Percentiles rank a stretch among this genome's conserved stretches.
Conservation (phyloP, 2,797 vertebrate species). For the Sebastes variabilis region DNA sequence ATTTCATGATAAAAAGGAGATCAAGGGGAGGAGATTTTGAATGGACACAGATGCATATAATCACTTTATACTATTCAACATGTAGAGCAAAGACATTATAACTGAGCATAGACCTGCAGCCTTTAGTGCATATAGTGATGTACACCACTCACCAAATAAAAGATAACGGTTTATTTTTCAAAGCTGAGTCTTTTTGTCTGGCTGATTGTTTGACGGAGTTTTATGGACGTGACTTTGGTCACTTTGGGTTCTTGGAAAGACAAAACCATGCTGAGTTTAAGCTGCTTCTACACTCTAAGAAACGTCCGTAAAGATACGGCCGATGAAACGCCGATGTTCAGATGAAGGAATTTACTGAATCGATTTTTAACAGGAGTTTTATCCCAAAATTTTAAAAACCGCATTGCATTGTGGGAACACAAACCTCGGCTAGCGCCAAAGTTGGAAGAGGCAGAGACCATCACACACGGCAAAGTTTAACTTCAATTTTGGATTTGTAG, state of each 20-base stretch:
- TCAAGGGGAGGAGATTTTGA: slow-evolving; percentile 20
- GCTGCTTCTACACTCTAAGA: too few relatives aligned
- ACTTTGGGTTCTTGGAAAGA: not conserved
- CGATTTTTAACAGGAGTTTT: too few relatives aligned
- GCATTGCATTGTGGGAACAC: too few relatives aligned
- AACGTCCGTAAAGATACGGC: too few relatives aligned
- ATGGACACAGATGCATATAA: slow-evolving; percentile 67
- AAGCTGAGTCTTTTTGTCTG: slow-evolving; percentile 81
- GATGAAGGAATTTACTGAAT: too few relatives aligned
- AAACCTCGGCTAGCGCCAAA: too few relatives aligned
- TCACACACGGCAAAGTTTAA: too few relatives aligned
- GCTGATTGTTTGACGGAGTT: slow-evolving; percentile 61
- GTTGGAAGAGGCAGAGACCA: too few relatives aligned
- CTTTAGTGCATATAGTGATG: slow-evolving; percentile 68
- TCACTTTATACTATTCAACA: slow-evolving; percentile 72
- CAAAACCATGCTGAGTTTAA: not conserved
- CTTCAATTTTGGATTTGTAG: too few relatives aligned
- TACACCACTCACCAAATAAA: slow-evolving; percentile 75
- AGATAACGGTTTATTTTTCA: slow-evolving; percentile 84
- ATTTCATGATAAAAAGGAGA: slow-evolving; percentile 10
- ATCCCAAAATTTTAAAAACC: too few relatives aligned
- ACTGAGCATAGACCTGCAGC: slow-evolving; percentile 64
- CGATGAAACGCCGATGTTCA: too few relatives aligned
- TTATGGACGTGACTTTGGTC: not conserved
- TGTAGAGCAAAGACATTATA: slow-evolving; percentile 66